Conservation (phyloP, 2,888 invertebrate species). For the Eupsilia transversa region DNA sequence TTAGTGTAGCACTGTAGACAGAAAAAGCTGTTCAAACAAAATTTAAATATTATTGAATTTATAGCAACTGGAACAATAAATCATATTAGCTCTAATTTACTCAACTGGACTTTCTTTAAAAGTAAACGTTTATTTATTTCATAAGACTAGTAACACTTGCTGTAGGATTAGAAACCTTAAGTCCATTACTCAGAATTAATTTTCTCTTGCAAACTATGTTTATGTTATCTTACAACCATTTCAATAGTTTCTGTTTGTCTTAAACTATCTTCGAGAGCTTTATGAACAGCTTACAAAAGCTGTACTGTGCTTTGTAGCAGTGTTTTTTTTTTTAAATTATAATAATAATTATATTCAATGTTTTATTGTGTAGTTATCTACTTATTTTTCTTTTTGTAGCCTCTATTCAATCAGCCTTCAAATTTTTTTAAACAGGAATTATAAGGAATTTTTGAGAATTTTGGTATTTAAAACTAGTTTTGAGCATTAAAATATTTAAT, state of each 20-base stretch:
- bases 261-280: neutral
- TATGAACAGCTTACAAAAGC: neutral
- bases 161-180: neutral
- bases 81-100: conserved; percentile 4
- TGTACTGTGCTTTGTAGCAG: neutral
- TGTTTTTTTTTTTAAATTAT: no score
- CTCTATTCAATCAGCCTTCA: neutral
- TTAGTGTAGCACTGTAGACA: no score
- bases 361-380: neutral
- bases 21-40: neutral
- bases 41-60: neutral
- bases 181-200: neutral
- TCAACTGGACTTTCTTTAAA: neutral
- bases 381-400: neutral
- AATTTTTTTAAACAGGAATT: neutral
- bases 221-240: neutral
- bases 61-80: neutral
- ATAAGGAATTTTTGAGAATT: neutral
- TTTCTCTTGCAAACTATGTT: neutral
- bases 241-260: neutral
- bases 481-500: neutral
- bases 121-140: neutral
- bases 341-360: neutral
- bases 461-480: neutral
- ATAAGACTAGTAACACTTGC: neutral